Evolutionary conservation across 2,888 invertebrate species (phyloP).

Genomic region (Trachelus tabidus): DNA sequence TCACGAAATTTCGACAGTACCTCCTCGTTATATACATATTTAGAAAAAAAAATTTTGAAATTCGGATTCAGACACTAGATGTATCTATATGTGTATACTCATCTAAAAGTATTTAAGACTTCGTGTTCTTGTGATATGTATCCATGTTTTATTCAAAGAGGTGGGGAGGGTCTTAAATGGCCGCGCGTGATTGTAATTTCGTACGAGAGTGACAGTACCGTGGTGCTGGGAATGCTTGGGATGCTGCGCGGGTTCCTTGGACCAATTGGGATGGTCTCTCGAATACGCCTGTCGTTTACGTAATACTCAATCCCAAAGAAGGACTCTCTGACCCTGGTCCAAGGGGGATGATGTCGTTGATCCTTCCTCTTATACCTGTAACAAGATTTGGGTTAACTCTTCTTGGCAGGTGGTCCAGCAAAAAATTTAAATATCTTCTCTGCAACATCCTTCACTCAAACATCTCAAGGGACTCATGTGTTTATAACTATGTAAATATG

Average conservation of each 20-base stretch:
- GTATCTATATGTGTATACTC: background rate
- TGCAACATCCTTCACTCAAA: background rate
- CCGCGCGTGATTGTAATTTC: constrained; percentile 4
- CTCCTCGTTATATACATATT: too few species aligned
- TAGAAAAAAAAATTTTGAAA: background rate
- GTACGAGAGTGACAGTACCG: background rate
- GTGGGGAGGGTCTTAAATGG: background rate
- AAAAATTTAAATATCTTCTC: background rate
- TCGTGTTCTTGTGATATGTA: background rate
- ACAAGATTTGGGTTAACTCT: background rate
- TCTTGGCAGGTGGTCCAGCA: background rate
- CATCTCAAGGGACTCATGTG: background rate
- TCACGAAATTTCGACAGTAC: background rate
- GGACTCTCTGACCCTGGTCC: background rate
- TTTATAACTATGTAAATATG: background rate
- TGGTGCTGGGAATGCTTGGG: constrained; percentile 2
- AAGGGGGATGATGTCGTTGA: background rate
- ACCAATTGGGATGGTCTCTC: background rate
- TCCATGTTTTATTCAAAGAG: background rate
- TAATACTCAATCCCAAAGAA: background rate
- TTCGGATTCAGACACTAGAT: background rate
- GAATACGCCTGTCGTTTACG: background rate
- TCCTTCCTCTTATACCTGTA: background rate
- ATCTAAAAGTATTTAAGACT: background rate
- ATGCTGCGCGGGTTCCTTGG: background rate